Conservation (phyloP, 35 echinoderm and acorn worm genomes). For the Hemicentrotus pulcherrimus region DNA sequence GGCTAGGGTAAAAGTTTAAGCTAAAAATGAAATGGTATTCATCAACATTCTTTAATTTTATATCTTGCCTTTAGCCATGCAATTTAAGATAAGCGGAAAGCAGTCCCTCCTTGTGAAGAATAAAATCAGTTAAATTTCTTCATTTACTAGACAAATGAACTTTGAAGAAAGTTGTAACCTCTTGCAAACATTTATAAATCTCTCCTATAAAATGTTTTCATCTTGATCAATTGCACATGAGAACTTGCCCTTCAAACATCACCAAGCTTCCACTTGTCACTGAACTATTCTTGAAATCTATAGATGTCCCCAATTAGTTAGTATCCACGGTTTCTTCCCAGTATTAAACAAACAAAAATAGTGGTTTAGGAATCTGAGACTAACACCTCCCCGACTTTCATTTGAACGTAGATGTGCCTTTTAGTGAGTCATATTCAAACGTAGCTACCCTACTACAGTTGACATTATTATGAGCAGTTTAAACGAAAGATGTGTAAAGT, state of each 20-base stretch:
- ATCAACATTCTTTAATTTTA: background rate
- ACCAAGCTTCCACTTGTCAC: background rate
- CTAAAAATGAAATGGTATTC: constrained; percentile 10
- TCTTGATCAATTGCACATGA: background rate
- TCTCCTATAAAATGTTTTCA: background rate
- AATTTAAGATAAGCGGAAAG: no score
- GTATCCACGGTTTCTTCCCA: background rate
- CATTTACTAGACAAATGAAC: background rate
- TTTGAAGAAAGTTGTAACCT: background rate
- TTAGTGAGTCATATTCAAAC: constrained; percentile 33
- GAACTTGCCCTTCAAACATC: background rate
- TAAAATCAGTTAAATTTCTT: background rate
- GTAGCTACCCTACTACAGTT: constrained; percentile 17
- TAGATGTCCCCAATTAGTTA: background rate
- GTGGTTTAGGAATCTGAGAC: background rate
- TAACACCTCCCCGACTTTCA: background rate
- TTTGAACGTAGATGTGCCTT: constrained; percentile 48
- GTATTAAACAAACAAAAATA: background rate
- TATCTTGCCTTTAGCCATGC: no score
- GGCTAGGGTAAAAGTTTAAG: background rate
- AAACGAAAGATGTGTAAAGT: constrained; percentile 1
- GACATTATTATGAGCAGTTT: background rate
- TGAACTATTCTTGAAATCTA: background rate
- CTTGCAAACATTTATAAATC: background rate
- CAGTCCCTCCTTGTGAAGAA: background rate